These are phyloP conservation scores for Phyto melanocephala DNA, from an alignment of 2,888 invertebrate genomes.

Conservation along the genomic window DNA sequence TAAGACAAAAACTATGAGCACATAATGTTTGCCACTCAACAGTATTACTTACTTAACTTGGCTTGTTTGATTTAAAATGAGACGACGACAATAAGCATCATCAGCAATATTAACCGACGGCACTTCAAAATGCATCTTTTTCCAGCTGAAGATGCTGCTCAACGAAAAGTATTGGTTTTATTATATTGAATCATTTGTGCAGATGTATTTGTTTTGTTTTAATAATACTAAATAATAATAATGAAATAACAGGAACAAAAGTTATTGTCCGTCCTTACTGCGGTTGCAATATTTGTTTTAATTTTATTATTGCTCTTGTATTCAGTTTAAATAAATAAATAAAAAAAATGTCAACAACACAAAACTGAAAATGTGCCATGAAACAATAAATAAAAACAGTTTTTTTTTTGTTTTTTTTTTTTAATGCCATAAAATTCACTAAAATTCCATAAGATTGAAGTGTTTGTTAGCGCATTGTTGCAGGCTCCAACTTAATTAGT, in stretches of 20 bases:
- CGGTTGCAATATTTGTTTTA: conserved; percentile 56
- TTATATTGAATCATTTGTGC: conserved; percentile 41
- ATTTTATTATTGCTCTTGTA: conserved; percentile 8
- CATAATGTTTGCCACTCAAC: not conserved
- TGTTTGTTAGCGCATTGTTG: conserved; percentile 29
- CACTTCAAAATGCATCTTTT: conserved; percentile 4
- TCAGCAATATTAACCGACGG: conserved; percentile 44
- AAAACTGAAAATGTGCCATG: conserved; percentile 45
- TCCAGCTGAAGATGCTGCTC: not conserved
- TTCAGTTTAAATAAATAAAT: conserved; percentile 26
- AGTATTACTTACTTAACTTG: conserved; percentile 17
- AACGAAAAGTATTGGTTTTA: not conserved
- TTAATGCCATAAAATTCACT: conserved; percentile 57
- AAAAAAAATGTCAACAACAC: conserved; percentile 34
- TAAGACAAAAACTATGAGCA: not conserved
- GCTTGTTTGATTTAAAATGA: not conserved
- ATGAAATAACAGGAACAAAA: conserved; percentile 11
- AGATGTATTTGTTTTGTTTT: conserved; percentile 33
- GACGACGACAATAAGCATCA: conserved; percentile 4
- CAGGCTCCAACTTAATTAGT: conserved; percentile 52
- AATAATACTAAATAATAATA: not conserved
- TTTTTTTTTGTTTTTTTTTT: conserved; percentile 14
- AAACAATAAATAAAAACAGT: conserved; percentile 28
- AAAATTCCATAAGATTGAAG: conserved; percentile 46
- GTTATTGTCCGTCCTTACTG: conserved; percentile 47